These are phyloP conservation scores for Pogonocichla stellata DNA, from an alignment of 2,113 vertebrate species.

Conservation along the genomic window DNA sequence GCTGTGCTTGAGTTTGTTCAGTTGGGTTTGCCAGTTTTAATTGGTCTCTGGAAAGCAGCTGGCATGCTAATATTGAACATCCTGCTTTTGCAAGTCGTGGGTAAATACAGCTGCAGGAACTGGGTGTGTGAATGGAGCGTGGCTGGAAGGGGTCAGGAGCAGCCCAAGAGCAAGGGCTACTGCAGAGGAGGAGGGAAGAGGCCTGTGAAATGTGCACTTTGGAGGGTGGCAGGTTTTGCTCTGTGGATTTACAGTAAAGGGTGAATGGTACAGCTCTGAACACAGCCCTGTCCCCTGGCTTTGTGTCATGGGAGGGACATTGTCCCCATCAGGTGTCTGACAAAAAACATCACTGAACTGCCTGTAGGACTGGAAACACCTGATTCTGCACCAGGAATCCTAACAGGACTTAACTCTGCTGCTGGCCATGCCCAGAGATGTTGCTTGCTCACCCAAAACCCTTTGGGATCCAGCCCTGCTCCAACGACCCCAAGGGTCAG, in stretches of 20 bases:
- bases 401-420: neutral
- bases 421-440: neutral
- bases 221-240: neutral
- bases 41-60: slow-evolving; percentile 65
- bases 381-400: neutral
- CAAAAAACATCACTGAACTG: neutral
- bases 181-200: neutral
- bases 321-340: rapidly evolving
- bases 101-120: slow-evolving; percentile 68
- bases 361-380: rapidly evolving
- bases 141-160: neutral
- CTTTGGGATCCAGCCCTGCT: neutral
- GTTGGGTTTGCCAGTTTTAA: slow-evolving; percentile 49
- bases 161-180: neutral
- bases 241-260: neutral
- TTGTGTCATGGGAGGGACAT: neutral
- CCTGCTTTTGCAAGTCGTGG: slow-evolving; percentile 43
- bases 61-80: slow-evolving; percentile 41
- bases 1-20: slow-evolving; percentile 52
- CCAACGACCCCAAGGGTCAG: neutral
- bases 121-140: neutral
- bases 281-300: neutral
- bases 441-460: neutral
- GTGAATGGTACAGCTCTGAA: neutral
- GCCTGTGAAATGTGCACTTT: neutral